Conservation (phyloP, 2,888 invertebrate species). For the Clanis bilineata region DNA sequence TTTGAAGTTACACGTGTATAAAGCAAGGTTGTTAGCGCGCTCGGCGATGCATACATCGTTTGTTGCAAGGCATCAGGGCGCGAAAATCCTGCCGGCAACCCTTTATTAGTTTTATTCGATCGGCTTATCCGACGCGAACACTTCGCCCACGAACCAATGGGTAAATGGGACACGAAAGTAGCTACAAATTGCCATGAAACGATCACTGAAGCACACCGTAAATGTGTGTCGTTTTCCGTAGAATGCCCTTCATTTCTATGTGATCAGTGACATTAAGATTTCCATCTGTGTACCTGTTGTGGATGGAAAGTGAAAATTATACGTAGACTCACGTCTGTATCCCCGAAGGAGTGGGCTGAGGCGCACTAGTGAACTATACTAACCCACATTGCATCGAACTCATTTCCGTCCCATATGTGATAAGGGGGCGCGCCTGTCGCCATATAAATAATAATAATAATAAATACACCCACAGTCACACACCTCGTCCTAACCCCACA, state of each 20-base stretch:
- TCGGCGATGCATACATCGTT: constrained; percentile 23
- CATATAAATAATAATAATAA: too few species aligned
- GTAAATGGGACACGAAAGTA: constrained; percentile 37
- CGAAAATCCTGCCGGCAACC: constrained; percentile 25
- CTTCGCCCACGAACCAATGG: constrained; percentile 28
- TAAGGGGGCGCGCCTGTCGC: too few species aligned
- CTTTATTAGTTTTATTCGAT: constrained; percentile 37
- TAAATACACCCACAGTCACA: too few species aligned
- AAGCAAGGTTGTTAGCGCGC: constrained; percentile 9
- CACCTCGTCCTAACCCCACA: too few species aligned
- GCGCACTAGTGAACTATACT: too few species aligned
- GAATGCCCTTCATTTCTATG: neutral
- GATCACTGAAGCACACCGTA: constrained; percentile 23
- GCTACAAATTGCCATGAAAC: constrained; percentile 25
- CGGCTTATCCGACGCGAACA: constrained; percentile 35
- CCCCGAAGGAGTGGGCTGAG: too few species aligned
- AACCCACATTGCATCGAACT: too few species aligned
- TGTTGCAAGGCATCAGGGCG: constrained; percentile 30
- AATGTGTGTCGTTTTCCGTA: constrained; percentile 11
- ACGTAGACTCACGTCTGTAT: too few species aligned
- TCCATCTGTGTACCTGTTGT: neutral
- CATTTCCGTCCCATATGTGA: too few species aligned
- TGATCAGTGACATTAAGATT: neutral
- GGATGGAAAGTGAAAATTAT: too few species aligned
- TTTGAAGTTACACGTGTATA: neutral